Conservation (phyloP, 1,140 invertebrate genomes). For the Pseudomyrmex concolor region DNA sequence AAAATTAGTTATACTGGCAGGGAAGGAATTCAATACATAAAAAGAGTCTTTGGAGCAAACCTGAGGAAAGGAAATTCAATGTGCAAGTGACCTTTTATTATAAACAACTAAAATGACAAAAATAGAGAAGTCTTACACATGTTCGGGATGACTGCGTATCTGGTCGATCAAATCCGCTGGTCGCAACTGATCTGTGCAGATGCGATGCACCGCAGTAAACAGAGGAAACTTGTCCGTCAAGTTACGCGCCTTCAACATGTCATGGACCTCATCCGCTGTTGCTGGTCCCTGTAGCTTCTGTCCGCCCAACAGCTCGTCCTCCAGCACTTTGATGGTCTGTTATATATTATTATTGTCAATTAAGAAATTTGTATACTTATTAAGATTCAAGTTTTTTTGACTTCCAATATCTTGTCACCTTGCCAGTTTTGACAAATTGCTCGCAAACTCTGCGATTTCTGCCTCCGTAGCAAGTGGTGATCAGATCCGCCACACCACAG, state of each 20-base stretch:
- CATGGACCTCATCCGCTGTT: conserved; percentile 92
- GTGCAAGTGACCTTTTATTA: background rate
- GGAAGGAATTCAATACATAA: conserved; percentile 63
- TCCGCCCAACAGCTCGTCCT: conserved; percentile 93
- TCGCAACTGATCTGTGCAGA: conserved; percentile 89
- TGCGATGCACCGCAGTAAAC: conserved; percentile 91
- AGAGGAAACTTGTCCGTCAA: conserved; percentile 91
- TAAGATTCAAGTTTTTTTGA: too few relatives aligned
- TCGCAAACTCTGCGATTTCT: conserved; percentile 92
- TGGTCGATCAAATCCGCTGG: conserved; percentile 89
- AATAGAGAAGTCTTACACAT: conserved; percentile 85
- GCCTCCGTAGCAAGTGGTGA: conserved; percentile 94
- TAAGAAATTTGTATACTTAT: background rate
- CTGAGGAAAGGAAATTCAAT: conserved; percentile 19
- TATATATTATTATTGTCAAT: conserved; percentile 52
- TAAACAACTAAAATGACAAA: too few relatives aligned
- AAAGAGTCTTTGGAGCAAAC: conserved; percentile 67
- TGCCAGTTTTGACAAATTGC: conserved; percentile 90
- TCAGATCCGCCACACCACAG: conserved; percentile 94
- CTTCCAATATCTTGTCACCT: conserved; percentile 84
- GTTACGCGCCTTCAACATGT: conserved; percentile 87
- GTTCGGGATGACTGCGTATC: conserved; percentile 90
- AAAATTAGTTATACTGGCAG: background rate
- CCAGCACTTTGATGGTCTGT: conserved; percentile 89
- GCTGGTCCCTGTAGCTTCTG: conserved; percentile 94